Conservation (phyloP, 2,888 invertebrate genomes). For the Cantharis rufa region DNA sequence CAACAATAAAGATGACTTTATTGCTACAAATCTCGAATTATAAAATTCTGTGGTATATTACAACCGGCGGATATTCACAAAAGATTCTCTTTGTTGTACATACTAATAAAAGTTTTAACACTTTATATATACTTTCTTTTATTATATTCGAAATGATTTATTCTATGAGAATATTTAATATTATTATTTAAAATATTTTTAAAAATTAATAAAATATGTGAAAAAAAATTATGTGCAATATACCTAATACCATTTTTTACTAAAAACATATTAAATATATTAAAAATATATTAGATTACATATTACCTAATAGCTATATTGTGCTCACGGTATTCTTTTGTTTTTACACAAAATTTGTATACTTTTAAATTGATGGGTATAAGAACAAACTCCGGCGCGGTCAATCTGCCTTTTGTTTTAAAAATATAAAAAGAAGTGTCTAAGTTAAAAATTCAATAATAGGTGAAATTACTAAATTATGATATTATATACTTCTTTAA, state of each 20-base stretch:
- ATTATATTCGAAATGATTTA: background rate
- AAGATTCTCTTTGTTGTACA: background rate
- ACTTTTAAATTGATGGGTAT: background rate
- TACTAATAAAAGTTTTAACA: background rate
- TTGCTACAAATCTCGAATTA: background rate
- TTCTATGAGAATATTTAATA: background rate
- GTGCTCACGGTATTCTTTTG: background rate
- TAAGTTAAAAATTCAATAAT: too few species aligned
- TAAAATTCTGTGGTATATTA: background rate
- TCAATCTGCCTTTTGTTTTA: too few species aligned
- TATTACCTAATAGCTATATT: too few species aligned
- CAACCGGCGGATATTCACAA: background rate
- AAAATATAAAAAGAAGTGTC: too few species aligned
- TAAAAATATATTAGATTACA: too few species aligned
- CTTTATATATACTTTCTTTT: background rate
- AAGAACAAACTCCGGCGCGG: background rate
- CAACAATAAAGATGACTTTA: background rate
- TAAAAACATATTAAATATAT: too few species aligned
- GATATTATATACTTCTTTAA: too few species aligned
- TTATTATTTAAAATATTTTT: background rate
- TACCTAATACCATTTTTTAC: too few species aligned
- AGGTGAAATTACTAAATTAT: too few species aligned
- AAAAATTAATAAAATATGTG: background rate
- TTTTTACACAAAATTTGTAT: background rate
- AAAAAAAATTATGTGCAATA: too few species aligned